phyloP scores from a whole-genome alignment of 2,113 vertebrate species.

The Cyanoliseus patagonus region DNA sequence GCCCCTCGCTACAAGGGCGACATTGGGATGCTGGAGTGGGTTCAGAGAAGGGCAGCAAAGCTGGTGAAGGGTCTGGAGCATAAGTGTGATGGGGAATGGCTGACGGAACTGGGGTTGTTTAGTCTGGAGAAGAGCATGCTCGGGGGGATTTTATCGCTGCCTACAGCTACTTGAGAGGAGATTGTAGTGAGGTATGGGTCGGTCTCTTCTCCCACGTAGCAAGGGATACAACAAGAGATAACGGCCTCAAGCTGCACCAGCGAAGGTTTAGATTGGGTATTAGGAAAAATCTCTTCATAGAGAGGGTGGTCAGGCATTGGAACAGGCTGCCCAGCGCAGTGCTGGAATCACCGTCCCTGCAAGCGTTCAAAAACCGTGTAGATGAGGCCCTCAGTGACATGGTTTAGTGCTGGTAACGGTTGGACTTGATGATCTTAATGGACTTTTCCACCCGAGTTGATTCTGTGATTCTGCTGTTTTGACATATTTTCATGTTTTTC shows the following conservation, averaged over 20 bases:
- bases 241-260: neutral
- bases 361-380: neutral
- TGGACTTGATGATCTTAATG: neutral
- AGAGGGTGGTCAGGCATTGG: neutral
- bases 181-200: neutral
- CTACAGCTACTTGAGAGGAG: neutral
- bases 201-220: neutral
- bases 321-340: neutral
- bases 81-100: neutral
- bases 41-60: neutral
- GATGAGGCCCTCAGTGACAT: neutral
- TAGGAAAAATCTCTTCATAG: neutral
- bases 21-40: no score
- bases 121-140: neutral
- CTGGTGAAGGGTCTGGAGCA: neutral
- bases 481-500: neutral
- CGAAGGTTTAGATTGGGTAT: neutral
- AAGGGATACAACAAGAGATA: neutral
- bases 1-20: neutral
- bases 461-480: neutral
- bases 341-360: neutral
- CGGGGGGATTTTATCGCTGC: rapidly evolving
- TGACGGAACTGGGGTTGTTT: neutral
- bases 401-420: neutral
- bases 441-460: neutral